Evolutionary conservation across 37 sponge, comb jelly and placozoan species (phyloP), one percentile per base, ranked within the genome.

Genomic region (Aplysina aerophoba): DNA sequence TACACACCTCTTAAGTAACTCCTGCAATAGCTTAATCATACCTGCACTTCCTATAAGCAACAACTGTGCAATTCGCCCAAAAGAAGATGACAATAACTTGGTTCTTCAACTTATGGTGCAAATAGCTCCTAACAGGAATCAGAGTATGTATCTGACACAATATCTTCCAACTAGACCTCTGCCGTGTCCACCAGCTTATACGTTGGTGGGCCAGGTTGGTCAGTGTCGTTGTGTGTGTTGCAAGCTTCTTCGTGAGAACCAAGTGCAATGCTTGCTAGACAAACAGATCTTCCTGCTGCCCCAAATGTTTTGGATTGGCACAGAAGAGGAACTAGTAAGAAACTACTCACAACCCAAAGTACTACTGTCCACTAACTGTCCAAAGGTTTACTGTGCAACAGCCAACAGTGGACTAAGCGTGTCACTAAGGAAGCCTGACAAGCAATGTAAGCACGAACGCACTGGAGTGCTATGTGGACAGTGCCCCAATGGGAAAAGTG

Each of bases 401-500:
- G 1, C 28, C 71, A 30, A 69, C 1, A 1, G 34, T 30, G 34
- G 17, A 4, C 20, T 38, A 20, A 0, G 66, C 27, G 62, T 87
- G 19, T 65, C 22, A 8, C 50, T 80, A 24, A 28, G 27, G 21
- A 59, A 83, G 36, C 50, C 83, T 41, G 79, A 77, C 57, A 56
- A 30, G 55, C 89, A 89, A 37, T 89, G 89, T 63, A 33, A 3
- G 8, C 37, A 85, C 31, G 53, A 56, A 37, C 68, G 79, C 2
- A 34, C 82, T 28, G 89, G 89, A 38, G 33, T 89, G 22, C 82
- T 89, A 20, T 89, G 89, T 85, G 85, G 89, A 15, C 38, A 44
- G 16, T 89, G 89, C 67, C 71, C 33, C 22, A 24, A 19, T 6
- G 74, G 79, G 71, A 55, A 41, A 38, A 85, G 89, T 38, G 55